phyloP scores from a whole-genome alignment of 2,113 vertebrate genomes.

The Menidia beryllina region DNA sequence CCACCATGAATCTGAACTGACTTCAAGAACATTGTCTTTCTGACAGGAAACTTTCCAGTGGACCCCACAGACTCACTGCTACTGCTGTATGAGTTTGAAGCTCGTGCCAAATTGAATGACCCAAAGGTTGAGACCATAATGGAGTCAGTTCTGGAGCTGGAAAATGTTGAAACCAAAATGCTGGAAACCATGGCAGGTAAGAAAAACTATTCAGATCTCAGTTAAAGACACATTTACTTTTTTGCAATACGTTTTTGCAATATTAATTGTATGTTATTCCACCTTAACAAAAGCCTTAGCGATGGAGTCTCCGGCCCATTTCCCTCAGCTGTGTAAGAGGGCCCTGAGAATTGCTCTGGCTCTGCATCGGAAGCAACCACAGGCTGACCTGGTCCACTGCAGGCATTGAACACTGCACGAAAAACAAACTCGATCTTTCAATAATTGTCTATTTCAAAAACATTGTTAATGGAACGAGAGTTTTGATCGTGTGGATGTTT shows the following conservation, averaged over 20 bases:
- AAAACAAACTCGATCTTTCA: constrained; percentile 10
- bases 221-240: neutral
- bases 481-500: constrained; percentile 21
- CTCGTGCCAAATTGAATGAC: constrained; percentile 89
- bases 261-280: neutral
- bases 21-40: neutral
- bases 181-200: constrained; percentile 91
- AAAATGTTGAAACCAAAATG: constrained; percentile 84
- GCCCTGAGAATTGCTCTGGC: constrained; percentile 86
- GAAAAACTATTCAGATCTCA: neutral
- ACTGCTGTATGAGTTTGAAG: constrained; percentile 94
- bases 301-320: constrained; percentile 89
- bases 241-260: neutral
- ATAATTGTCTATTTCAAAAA: neutral
- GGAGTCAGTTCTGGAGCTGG: constrained; percentile 87
- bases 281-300: constrained; percentile 82
- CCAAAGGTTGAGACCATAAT: constrained; percentile 83
- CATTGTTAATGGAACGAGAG: neutral
- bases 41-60: constrained; percentile 81
- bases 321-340: constrained; percentile 87
- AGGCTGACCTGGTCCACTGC: constrained; percentile 81
- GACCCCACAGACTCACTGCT: constrained; percentile 88
- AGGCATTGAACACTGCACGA: constrained; percentile 77
- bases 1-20: neutral
- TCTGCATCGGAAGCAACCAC: constrained; percentile 82